These are phyloP conservation scores for Electrona antarctica DNA, from an alignment of 2,113 vertebrate species.

Conservation along the genomic window DNA sequence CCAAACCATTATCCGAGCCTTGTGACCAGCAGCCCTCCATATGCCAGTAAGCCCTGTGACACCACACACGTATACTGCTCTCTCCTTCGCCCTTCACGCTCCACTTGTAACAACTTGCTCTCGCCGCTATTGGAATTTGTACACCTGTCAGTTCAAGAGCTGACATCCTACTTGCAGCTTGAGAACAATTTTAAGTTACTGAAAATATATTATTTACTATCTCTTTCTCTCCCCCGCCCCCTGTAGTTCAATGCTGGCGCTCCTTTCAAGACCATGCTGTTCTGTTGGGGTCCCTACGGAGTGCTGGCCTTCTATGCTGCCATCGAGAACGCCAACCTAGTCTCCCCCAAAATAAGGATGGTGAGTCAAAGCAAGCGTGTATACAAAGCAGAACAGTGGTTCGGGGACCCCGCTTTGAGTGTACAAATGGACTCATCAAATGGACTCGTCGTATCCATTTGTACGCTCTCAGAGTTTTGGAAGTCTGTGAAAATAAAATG, in stretches of 20 bases:
- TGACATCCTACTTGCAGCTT: too few relatives aligned
- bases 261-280: slow-evolving; percentile 85
- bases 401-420: too few relatives aligned
- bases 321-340: slow-evolving; percentile 82
- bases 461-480: too few relatives aligned
- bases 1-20: slow-evolving; percentile 46
- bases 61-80: slow-evolving; percentile 19
- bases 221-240: slow-evolving; percentile 7
- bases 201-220: not conserved
- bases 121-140: too few relatives aligned
- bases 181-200: too few relatives aligned
- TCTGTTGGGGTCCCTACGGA: slow-evolving; percentile 93
- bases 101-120: too few relatives aligned
- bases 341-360: slow-evolving; percentile 92
- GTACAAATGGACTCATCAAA: too few relatives aligned
- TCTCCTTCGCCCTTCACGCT: not conserved
- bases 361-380: slow-evolving; percentile 65
- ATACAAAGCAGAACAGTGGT: not conserved
- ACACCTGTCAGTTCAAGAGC: too few relatives aligned
- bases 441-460: too few relatives aligned
- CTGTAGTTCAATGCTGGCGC: slow-evolving; percentile 88
- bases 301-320: slow-evolving; percentile 86
- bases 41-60: slow-evolving; percentile 37
- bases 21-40: slow-evolving; percentile 50
- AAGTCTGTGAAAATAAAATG: too few relatives aligned